Evolutionary conservation across 2,888 invertebrate species (phyloP).

Genomic region (Agonopterix arenella): DNA sequence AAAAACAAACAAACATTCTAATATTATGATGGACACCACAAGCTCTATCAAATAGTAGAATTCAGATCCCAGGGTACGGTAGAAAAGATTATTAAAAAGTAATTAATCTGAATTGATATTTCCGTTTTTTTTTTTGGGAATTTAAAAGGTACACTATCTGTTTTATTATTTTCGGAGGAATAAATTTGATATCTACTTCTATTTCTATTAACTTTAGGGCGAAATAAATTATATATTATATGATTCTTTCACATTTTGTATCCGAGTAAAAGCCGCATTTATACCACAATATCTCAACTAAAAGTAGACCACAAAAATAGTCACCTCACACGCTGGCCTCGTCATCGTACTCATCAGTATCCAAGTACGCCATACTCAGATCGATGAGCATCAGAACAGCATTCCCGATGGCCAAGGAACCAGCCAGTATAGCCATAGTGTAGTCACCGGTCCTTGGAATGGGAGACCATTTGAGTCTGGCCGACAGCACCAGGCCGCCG

Average conservation of each 20-base stretch:
- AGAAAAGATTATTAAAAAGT: too few species aligned
- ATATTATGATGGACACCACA: too few species aligned
- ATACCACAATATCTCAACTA: slow-evolving; percentile 15
- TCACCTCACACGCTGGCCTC: slow-evolving; percentile 47
- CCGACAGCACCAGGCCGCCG: slow-evolving; percentile 47
- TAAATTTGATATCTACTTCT: neutral
- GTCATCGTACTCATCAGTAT: slow-evolving; percentile 64
- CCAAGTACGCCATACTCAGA: slow-evolving; percentile 59
- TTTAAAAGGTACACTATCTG: too few species aligned
- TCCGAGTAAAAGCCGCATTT: slow-evolving; percentile 21
- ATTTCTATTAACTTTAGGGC: too few species aligned
- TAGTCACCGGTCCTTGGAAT: slow-evolving; percentile 53
- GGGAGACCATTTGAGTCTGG: slow-evolving; percentile 28
- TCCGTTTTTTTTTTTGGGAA: too few species aligned
- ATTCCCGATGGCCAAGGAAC: slow-evolving; percentile 42
- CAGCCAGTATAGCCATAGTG: slow-evolving; percentile 35
- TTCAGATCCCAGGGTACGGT: too few species aligned
- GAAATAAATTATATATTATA: too few species aligned
- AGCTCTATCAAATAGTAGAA: too few species aligned
- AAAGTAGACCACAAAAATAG: slow-evolving; percentile 17
- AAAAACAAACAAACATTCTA: too few species aligned
- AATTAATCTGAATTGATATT: too few species aligned
- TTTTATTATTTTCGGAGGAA: too few species aligned
- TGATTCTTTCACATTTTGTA: too few species aligned
- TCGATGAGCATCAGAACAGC: slow-evolving; percentile 59